These are phyloP conservation scores for Prionchulus punctatus DNA, from an alignment of 2,888 invertebrate genomes.

Conservation along the genomic window DNA sequence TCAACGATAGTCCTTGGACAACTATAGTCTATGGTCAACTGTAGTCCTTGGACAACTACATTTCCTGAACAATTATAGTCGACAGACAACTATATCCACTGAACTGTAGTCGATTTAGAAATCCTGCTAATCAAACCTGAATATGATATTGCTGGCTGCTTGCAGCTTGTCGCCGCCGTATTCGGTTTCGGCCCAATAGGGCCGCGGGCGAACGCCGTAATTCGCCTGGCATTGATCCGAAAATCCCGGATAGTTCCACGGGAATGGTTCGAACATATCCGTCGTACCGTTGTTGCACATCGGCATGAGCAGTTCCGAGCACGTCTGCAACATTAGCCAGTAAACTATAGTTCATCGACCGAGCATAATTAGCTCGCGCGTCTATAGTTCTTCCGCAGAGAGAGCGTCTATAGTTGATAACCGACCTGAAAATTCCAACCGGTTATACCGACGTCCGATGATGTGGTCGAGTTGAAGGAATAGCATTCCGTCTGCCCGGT, in stretches of 20 bases:
- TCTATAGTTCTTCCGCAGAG: not conserved
- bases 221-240: conserved; percentile 51
- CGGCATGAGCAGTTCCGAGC: conserved; percentile 94
- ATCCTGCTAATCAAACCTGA: conserved; percentile 38
- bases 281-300: conserved; percentile 35
- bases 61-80: too few relatives aligned
- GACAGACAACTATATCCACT: too few relatives aligned
- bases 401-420: not conserved
- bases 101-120: too few relatives aligned
- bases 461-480: conserved; percentile 44
- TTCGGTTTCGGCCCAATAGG: conserved; percentile 49
- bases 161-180: conserved; percentile 64
- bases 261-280: conserved; percentile 65
- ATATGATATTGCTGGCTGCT: conserved; percentile 45
- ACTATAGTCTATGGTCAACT: too few relatives aligned
- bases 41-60: too few relatives aligned
- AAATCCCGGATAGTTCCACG: conserved; percentile 56
- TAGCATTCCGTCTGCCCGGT: conserved; percentile 55
- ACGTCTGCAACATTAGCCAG: conserved; percentile 45
- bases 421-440: conserved; percentile 68
- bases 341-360: too few relatives aligned
- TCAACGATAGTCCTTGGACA: too few relatives aligned
- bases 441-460: conserved; percentile 46
- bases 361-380: too few relatives aligned
- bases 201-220: conserved; percentile 48